Evolutionary conservation across 2,888 invertebrate genomes (phyloP).

Genomic region (Zhuqinia jingwanae): DNA sequence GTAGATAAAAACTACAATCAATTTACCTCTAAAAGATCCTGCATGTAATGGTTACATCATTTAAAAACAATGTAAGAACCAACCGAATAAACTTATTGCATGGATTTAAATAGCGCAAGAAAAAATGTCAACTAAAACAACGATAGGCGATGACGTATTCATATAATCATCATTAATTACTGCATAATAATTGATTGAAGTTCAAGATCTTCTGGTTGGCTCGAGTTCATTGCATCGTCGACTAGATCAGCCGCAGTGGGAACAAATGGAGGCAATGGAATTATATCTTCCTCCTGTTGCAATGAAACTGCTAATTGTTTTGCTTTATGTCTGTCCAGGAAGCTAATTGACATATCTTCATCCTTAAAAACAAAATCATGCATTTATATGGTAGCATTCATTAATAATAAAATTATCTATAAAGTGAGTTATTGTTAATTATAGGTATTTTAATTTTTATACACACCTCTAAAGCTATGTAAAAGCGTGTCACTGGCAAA

Average conservation of each 20-base stretch:
- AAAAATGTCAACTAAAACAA: no score
- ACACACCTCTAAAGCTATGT: conserved; percentile 47
- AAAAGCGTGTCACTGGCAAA: conserved; percentile 52
- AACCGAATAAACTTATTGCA: no score
- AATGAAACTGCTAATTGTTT: conserved; percentile 34
- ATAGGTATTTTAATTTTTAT: no score
- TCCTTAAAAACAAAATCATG: conserved; percentile 11
- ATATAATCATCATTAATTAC: no score
- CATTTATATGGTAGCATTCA: neutral
- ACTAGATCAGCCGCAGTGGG: neutral
- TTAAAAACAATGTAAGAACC: no score
- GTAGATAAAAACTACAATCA: no score
- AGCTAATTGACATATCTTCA: conserved; percentile 62
- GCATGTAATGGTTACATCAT: no score
- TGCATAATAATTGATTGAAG: no score
- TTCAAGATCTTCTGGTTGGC: neutral
- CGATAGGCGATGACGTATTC: no score
- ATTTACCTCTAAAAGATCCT: no score
- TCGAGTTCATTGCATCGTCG: conserved; percentile 3
- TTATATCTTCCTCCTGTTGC: conserved; percentile 18
- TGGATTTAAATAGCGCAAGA: no score
- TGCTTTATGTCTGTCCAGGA: conserved; percentile 47
- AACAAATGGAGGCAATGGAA: conserved; percentile 17
- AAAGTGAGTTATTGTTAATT: no score
- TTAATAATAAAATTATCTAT: neutral